phyloP scores from a whole-genome alignment of 92 coral and sea anemone genomes.

The Phenganax subtilis region DNA sequence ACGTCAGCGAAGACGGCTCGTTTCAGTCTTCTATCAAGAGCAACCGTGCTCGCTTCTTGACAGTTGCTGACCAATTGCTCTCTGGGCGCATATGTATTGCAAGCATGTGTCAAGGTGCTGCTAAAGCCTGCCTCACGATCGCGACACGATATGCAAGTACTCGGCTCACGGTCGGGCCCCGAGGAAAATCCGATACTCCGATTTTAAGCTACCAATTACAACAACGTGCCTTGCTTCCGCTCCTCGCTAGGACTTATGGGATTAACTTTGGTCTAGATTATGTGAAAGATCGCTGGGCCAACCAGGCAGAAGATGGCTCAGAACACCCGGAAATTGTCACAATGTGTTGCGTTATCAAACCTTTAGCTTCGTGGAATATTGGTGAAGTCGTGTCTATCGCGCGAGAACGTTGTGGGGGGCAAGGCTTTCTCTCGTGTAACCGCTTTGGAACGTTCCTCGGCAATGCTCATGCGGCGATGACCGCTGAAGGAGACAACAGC shows the following conservation, averaged over 20 bases:
- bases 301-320: constrained; percentile 68
- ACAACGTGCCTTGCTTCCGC: constrained; percentile 66
- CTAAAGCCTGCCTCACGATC: constrained; percentile 64
- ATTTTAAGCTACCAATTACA: constrained; percentile 74
- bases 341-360: constrained; percentile 80
- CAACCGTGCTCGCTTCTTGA: constrained; percentile 65
- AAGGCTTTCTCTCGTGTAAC: constrained; percentile 74
- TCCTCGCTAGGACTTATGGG: constrained; percentile 65
- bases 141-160: constrained; percentile 76
- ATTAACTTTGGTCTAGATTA: constrained; percentile 63
- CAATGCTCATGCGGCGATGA: constrained; percentile 79
- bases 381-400: constrained; percentile 63
- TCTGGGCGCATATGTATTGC: constrained; percentile 73
- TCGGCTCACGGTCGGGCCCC: constrained; percentile 79
- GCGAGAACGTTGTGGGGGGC: constrained; percentile 85
- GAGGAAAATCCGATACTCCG: constrained; percentile 68
- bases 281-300: constrained; percentile 74
- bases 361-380: constrained; percentile 73
- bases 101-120: constrained; percentile 76
- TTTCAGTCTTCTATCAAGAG: constrained; percentile 61
- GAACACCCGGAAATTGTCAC: constrained; percentile 73
- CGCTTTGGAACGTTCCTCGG: constrained; percentile 68
- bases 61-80: constrained; percentile 75
- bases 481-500: constrained; percentile 87
- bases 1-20: constrained; percentile 71